Evolutionary conservation across 2,888 invertebrate species (phyloP).

Genomic region (Mechanitis mazaeus): DNA sequence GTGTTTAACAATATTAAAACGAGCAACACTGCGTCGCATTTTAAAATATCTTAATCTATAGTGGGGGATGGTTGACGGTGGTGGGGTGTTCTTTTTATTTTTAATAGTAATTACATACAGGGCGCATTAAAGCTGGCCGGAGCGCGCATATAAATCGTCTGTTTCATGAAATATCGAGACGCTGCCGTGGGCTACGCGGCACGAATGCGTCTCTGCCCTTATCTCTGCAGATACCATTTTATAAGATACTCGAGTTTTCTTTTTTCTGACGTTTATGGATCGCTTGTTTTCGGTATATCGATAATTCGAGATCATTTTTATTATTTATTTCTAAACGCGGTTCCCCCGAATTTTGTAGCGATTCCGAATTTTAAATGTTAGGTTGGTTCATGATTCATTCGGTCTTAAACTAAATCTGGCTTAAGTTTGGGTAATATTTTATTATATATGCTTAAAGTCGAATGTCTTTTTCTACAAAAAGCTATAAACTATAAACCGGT

Average conservation of each 20-base stretch:
- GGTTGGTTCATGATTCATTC: constrained; percentile 19
- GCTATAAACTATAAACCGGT: constrained; percentile 63
- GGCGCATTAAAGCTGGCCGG: constrained; percentile 67
- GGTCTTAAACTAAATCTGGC: constrained; percentile 30
- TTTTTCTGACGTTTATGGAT: constrained; percentile 71
- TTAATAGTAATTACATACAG: constrained; percentile 64
- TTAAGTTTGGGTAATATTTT: constrained; percentile 30
- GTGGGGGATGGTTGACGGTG: background rate
- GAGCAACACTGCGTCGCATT: background rate
- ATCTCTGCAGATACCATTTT: constrained; percentile 70
- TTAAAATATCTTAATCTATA: constrained; percentile 7
- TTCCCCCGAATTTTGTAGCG: constrained; percentile 15
- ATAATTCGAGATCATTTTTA: constrained; percentile 60
- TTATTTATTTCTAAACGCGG: constrained; percentile 29
- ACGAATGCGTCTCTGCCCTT: constrained; percentile 63
- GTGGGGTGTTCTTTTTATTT: constrained; percentile 35
- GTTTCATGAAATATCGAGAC: constrained; percentile 72
- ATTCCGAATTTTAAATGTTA: constrained; percentile 18
- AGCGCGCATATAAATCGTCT: constrained; percentile 70
- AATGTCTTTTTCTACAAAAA: constrained; percentile 60
- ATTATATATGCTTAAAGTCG: constrained; percentile 32
- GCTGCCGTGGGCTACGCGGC: constrained; percentile 69
- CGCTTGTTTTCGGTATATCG: constrained; percentile 69
- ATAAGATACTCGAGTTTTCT: constrained; percentile 69
- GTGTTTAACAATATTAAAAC: background rate